A percentile compares a stretch with the other conserved stretches of the same genome.
Conservation (phyloP, 2,113 vertebrate genomes). For the Dascyllus trimaculatus region DNA sequence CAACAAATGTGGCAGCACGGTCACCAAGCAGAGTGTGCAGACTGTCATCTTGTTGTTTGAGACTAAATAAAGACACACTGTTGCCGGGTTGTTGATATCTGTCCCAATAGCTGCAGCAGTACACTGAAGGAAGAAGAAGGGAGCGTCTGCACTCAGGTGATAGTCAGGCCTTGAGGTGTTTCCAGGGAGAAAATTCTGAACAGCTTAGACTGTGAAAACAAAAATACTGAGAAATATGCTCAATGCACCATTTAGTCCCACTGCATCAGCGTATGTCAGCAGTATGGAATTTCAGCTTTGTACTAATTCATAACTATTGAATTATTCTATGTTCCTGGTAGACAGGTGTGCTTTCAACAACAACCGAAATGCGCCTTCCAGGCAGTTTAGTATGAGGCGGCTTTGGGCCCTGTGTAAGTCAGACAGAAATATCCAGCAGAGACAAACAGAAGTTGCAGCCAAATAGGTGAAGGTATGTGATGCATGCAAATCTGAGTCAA, state of each 20-base stretch:
- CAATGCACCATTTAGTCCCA: conserved; percentile 7
- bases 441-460: conserved; percentile 25
- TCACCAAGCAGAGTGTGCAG: conserved; percentile 7
- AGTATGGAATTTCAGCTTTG: background rate
- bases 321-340: background rate
- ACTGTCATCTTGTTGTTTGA: conserved; percentile 28
- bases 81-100: conserved; percentile 61
- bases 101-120: conserved; percentile 39
- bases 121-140: conserved; percentile 16
- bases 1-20: background rate
- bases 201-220: background rate
- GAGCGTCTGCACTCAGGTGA: conserved; percentile 27
- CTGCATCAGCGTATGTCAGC: background rate
- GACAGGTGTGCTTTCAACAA: conserved; percentile 15
- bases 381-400: background rate
- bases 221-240: background rate
- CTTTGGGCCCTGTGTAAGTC: conserved; percentile 10
- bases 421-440: conserved; percentile 36
- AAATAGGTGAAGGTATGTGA: conserved; percentile 20
- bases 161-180: conserved; percentile 42
- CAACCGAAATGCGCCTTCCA: background rate
- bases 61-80: conserved; percentile 67
- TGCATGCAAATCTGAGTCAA: conserved; percentile 31
- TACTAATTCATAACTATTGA: background rate
- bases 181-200: conserved; percentile 27